A percentile compares a stretch with the other conserved stretches of the same genome.
Evolutionary conservation across 2,888 invertebrate genomes (phyloP).

Genomic region (Magallana nippona): DNA sequence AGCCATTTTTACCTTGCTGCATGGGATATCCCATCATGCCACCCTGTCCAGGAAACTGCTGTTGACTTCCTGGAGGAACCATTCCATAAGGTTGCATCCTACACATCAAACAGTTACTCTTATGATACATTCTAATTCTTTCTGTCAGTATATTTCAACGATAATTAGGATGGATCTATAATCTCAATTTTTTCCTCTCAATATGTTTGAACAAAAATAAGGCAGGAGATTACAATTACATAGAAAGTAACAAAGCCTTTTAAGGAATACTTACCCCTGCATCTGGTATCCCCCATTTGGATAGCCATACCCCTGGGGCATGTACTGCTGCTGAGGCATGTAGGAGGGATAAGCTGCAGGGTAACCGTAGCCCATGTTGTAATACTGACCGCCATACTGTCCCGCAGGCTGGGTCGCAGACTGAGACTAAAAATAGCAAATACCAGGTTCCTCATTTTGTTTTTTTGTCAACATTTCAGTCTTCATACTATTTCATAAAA

Average conservation of each 20-base stretch:
- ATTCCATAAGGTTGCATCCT: conserved; percentile 71
- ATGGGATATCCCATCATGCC: conserved; percentile 71
- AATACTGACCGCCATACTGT: conserved; percentile 64
- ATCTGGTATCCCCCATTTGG: conserved; percentile 50
- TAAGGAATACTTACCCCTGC: background rate
- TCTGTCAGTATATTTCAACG: background rate
- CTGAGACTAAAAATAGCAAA: conserved; percentile 53
- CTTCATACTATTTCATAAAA: no score
- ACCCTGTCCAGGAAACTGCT: conserved; percentile 45
- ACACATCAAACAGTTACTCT: conserved; percentile 48
- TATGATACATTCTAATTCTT: background rate
- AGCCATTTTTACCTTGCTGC: conserved; percentile 67
- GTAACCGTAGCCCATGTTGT: conserved; percentile 69
- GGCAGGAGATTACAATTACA: no score
- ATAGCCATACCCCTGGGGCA: conserved; percentile 17
- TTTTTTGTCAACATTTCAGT: background rate
- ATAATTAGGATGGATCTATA: conserved; percentile 42
- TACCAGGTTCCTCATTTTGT: background rate
- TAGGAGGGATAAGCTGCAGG: conserved; percentile 45
- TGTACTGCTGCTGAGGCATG: conserved; percentile 23
- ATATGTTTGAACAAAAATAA: no score
- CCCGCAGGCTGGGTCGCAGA: conserved; percentile 40
- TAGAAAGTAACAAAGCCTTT: no score
- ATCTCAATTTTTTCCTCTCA: background rate
- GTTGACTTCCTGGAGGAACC: conserved; percentile 71